Evolutionary conservation across 2,888 invertebrate genomes (phyloP).

Genomic region (Hermaeophaga mercurialis): DNA sequence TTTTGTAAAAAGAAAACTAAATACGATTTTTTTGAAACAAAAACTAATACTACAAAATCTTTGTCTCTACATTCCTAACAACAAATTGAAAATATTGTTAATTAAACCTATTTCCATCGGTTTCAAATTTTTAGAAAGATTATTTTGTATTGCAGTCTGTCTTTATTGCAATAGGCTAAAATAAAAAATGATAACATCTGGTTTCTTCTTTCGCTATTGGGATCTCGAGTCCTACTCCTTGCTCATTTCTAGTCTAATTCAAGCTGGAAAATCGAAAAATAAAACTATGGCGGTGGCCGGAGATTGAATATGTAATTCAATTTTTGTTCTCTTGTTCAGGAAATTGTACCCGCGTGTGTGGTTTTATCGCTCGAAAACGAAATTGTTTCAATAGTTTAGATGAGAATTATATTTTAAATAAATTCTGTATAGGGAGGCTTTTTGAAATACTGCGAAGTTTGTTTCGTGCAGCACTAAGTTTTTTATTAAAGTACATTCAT

Average conservation of each 20-base stretch:
- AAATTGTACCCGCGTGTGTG: constrained; percentile 15
- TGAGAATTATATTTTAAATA: constrained; percentile 11
- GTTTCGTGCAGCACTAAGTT: too few relatives aligned
- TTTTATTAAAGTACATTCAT: background rate
- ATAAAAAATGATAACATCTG: too few relatives aligned
- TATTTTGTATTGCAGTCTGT: too few relatives aligned
- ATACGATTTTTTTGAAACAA: too few relatives aligned
- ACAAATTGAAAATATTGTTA: too few relatives aligned
- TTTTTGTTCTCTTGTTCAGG: constrained; percentile 16
- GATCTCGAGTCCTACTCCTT: constrained; percentile 1
- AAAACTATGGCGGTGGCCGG: constrained; percentile 13
- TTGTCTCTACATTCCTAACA: too few relatives aligned
- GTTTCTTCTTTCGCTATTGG: too few relatives aligned
- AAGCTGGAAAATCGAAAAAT: constrained; percentile 14
- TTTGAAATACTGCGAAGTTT: background rate
- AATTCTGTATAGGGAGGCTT: background rate
- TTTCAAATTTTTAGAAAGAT: too few relatives aligned
- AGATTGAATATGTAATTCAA: constrained; percentile 18
- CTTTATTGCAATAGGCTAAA: too few relatives aligned
- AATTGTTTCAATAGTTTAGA: constrained; percentile 17
- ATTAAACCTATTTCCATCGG: too few relatives aligned
- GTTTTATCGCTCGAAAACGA: constrained; percentile 11
- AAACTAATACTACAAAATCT: too few relatives aligned
- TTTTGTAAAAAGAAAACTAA: too few relatives aligned
- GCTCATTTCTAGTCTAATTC: constrained; percentile 14